Percentiles rank a stretch among this genome's conserved stretches.
Evolutionary conservation across 2,113 vertebrate genomes (phyloP).

Genomic region (Anhinga anhinga): DNA sequence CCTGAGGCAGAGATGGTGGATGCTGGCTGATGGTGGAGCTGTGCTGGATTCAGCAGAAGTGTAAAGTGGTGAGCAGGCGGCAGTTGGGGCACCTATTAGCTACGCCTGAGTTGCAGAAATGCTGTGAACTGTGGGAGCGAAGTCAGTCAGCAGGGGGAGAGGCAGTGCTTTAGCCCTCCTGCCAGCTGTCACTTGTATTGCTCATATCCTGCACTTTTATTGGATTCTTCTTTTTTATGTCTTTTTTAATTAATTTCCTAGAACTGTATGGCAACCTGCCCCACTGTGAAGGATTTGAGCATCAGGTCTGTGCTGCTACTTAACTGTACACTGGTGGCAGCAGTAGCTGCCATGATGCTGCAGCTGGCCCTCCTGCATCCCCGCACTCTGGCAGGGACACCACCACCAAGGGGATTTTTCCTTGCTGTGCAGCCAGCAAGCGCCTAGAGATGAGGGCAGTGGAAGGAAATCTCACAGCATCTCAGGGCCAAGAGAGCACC

Average conservation of each 20-base stretch:
- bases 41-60: neutral
- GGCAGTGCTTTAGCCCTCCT: neutral
- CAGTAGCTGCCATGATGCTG: neutral
- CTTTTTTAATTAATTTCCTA: conserved; percentile 15
- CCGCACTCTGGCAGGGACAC: neutral
- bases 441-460: neutral
- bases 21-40: neutral
- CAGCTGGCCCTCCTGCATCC: neutral
- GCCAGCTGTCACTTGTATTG: neutral
- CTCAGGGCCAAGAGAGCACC: neutral
- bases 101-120: neutral
- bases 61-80: neutral
- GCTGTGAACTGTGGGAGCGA: neutral
- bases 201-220: conserved; percentile 21
- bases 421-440: neutral
- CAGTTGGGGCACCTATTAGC: neutral
- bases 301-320: neutral
- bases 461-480: neutral
- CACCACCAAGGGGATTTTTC: neutral
- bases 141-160: neutral
- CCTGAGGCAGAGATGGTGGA: neutral
- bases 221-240: neutral
- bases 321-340: neutral
- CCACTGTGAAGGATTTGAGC: neutral
- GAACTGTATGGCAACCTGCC: neutral